Evolutionary conservation across 1,140 invertebrate species (phyloP).

Genomic region (Drosophila santomea): DNA sequence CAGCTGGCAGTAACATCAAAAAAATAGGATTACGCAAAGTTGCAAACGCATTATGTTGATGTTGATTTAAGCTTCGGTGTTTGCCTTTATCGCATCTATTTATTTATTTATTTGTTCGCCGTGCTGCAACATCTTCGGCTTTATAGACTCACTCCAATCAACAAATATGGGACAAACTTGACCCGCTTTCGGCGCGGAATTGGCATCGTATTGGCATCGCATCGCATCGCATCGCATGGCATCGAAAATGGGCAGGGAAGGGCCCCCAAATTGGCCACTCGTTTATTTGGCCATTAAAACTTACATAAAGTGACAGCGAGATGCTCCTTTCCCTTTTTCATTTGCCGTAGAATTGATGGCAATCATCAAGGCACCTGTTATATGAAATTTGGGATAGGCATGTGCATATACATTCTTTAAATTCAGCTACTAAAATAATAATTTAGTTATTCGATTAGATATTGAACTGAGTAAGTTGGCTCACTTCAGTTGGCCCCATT

Average conservation of each 20-base stretch:
- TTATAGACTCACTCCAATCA: constrained; percentile 8
- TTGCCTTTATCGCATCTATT: constrained; percentile 58
- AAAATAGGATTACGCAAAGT: constrained; percentile 74
- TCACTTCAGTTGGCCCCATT: background rate
- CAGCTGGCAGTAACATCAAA: constrained; percentile 35
- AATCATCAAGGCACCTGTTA: background rate
- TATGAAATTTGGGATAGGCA: no score
- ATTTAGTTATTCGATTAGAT: background rate
- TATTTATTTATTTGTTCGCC: constrained; percentile 58
- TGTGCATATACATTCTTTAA: no score
- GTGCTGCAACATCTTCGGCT: constrained; percentile 61
- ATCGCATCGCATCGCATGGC: constrained; percentile 2
- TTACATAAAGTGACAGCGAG: constrained; percentile 12
- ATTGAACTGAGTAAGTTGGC: background rate
- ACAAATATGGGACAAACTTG: constrained; percentile 68
- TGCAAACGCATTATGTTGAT: constrained; percentile 75
- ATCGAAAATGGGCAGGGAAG: constrained; percentile 25
- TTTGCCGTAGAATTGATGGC: background rate
- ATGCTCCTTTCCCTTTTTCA: constrained; percentile 10
- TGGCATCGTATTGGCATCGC: constrained; percentile 22
- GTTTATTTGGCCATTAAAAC: constrained; percentile 26
- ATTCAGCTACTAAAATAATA: no score
- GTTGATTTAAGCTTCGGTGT: constrained; percentile 67
- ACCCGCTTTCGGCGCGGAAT: constrained; percentile 57
- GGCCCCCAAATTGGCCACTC: constrained; percentile 21